Base-by-base conservation (phyloP, 1,140 invertebrate genomes). In the Physella acuta region DNA sequence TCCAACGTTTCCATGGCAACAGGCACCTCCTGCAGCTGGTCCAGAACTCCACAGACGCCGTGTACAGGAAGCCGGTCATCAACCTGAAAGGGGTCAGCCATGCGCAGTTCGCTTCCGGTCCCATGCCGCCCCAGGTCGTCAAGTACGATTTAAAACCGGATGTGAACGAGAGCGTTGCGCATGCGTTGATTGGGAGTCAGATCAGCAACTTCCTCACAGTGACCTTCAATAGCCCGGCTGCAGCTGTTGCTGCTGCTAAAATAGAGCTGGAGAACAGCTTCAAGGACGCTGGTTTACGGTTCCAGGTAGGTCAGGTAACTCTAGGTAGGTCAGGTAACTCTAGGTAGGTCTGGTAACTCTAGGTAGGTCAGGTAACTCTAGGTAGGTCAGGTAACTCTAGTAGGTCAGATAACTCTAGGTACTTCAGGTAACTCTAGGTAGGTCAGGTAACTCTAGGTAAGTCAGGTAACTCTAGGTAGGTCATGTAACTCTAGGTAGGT, bases 41-140 rank as follows among this genome's bases (percentile, higher is more conserved):
- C 34, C 8, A 5, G 3, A 44, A 39, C 5, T n/a, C 33, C 20
- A 4, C 26, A 3, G 49, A 33, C n/a, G 59, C 59, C 17, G 66
- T 61, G 8, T 75, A 71, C 51, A 39, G 58, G 26, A 73, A 55
- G 2, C 76, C 76, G 0, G 75, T 78, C 26, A 64, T 78, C 51
- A 68, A 73, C 20, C 68, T 78, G 65, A 51, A 26, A 26, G 75
- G 75, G 11, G 49, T 74, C 33, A 75, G 72, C 60, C 76, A 78
- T 30, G 74, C 75, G 16, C 73, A 73, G 34, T 74, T 78, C 61
- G 73, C 75, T 26, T 76, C 76, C n/a, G 75, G 75, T 24, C 33
- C 34, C 17, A 76, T 78, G 75, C 76, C 76, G 31, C 30, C 61
- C 30, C 58, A 61, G 24, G 71, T 73, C 24, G 68, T 72, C 26